phyloP scores from a whole-genome alignment of 2,113 vertebrate genomes.

The Nyctibius bracteatus region DNA sequence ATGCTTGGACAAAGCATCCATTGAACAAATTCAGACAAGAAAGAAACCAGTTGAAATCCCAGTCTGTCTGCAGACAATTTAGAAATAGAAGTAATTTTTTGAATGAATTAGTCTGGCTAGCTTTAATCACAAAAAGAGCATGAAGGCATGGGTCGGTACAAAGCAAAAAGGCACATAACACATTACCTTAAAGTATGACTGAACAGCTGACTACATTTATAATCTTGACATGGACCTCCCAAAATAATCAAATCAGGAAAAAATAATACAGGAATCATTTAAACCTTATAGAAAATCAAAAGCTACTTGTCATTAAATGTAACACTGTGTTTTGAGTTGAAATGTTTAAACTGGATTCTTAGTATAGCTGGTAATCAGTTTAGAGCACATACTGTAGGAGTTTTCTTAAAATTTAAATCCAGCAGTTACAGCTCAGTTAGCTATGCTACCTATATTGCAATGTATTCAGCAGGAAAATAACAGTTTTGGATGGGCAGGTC shows the following conservation, averaged over 20 bases:
- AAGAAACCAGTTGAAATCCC: neutral
- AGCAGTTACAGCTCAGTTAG: neutral
- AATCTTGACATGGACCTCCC: neutral
- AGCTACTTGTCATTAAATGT: neutral
- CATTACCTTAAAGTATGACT: neutral
- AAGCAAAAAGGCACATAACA: neutral
- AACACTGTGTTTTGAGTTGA: neutral
- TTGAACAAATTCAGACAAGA: neutral
- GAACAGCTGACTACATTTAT: neutral
- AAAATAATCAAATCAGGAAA: neutral
- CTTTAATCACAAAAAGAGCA: neutral
- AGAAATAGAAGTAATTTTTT: neutral
- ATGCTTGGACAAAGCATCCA: neutral
- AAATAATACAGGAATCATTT: neutral
- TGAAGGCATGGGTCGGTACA: neutral
- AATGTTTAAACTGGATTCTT: neutral
- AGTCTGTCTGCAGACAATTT: neutral
- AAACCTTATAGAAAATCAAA: neutral
- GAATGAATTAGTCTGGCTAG: neutral
- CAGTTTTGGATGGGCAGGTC: neutral
- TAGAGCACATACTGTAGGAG: neutral
- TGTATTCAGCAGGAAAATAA: neutral
- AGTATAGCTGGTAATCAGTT: neutral
- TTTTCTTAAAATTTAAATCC: neutral
- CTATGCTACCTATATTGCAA: rapidly evolving